Base-by-base conservation (phyloP, 2,113 vertebrate species). In the Origma solitaria region DNA sequence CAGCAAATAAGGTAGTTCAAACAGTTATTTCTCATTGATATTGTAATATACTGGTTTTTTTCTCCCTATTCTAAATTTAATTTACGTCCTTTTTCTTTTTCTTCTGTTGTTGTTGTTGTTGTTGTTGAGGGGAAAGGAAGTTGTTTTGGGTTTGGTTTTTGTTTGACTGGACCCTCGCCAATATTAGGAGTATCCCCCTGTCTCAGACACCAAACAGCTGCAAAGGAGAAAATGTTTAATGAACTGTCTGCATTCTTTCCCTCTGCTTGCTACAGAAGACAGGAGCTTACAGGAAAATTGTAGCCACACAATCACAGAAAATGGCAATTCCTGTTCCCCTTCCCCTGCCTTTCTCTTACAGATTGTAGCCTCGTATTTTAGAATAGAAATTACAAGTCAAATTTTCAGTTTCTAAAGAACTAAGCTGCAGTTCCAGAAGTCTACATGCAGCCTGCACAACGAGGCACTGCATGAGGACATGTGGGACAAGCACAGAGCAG, bases 391-490 rank as follows among this genome's bases (percentile, higher is more conserved):
- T 35, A 28, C 8, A 42, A 57, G 51, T 13, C 6, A 37, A n/a
- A 12, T 50, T 58, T 86, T 58, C 18, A 38, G 3, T 70, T 65
- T 53, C 33, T 44, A 49, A 24, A 77, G 23, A 16, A 27, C 30
- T 21, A 54, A 38, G 5, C 6, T 30, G 38, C 2, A 49, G 15
- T 45, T 91, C 73, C 58, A 57, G 33, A 76, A 65, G 20, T 8
- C 40, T 38, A 1, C 19, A 20, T n/a, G 13, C 33, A 53, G 33
- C 58, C 60, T 44, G 21, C 50, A 13, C 7, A 25, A 15, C 0
- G 4, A 19, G 3, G 40, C 1, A 0, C 44, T 44, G 38, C 12
- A 2, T 6, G 27, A 18, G 21, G 65, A n/a, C 1, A 2, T 0
- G 4, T 16, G 33, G 38, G 35, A 20, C 25, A 50, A 27, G 49